phyloP scores from a whole-genome alignment of 2,113 vertebrate species.

The Phyllostomus hastatus region DNA sequence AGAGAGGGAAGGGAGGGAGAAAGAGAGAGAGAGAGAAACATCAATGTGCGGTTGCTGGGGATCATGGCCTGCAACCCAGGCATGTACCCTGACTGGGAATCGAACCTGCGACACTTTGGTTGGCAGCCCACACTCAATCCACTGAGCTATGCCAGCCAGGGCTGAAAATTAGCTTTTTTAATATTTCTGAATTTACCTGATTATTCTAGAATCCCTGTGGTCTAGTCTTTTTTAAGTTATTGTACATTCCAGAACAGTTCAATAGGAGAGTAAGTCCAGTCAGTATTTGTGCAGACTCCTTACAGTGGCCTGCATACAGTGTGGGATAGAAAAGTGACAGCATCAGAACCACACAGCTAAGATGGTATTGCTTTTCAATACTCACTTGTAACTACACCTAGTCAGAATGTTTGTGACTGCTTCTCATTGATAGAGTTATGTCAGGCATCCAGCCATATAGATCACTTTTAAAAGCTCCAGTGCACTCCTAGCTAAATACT shows the following conservation, averaged over 20 bases:
- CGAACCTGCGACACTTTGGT: too few species aligned
- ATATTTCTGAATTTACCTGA: neutral
- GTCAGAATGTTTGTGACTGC: neutral
- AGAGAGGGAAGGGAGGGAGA: too few species aligned
- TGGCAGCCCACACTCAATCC: too few species aligned
- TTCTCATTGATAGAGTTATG: constrained; percentile 10
- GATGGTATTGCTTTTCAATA: neutral
- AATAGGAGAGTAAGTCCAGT: neutral
- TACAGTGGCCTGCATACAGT: neutral
- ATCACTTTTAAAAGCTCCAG: constrained; percentile 48
- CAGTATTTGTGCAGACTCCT: neutral
- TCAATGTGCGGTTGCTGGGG: too few species aligned
- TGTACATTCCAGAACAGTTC: neutral
- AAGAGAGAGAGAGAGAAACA: too few species aligned
- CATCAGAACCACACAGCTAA: neutral
- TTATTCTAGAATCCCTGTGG: neutral
- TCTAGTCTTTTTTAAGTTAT: neutral
- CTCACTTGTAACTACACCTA: constrained; percentile 19
- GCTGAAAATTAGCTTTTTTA: neutral
- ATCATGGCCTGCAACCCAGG: too few species aligned
- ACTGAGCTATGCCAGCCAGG: too few species aligned
- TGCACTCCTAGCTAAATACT: constrained; percentile 6
- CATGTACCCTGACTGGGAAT: too few species aligned
- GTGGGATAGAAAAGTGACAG: neutral
- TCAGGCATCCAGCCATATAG: neutral